Base-by-base conservation (phyloP, 2,888 invertebrate species). In the Agriopis aurantiaria region DNA sequence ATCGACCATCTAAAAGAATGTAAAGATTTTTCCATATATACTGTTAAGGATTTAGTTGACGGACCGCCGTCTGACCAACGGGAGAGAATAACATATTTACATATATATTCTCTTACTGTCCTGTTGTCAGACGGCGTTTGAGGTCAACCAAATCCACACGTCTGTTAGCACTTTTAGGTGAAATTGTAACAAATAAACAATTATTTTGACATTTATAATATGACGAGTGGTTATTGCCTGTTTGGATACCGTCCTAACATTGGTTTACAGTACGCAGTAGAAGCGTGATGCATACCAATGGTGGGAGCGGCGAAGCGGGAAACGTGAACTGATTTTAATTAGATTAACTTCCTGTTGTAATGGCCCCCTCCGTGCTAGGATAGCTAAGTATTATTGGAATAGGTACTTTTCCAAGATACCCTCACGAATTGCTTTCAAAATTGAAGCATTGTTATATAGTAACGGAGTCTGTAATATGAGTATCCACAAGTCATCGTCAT, bases 241-340 rank as follows among this genome's bases (percentile, higher is more conserved):
- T 61, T 48, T 55, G 41, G 60, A 56, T 62, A 33, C 55, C n/a
- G n/a, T 60, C 56, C 17, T 51, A 46, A 17, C 66, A 63, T 45
- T 41, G 49, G 60, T 52, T 51, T 41, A 48, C 11, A 49, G 57
- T 65, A 68, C n/a, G 23, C 10, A 49, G 59, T 52, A 52, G 62
- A 51, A 66, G 64, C 69, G 66, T 67, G 53, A 69, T 51, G 65
- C 52, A 69, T 71, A 57, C 64, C 49, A 65, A 68, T 64, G 52
- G 56, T 56, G 57, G 33, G 53, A 49, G 63, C 59, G 71, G 72
- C 72, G 23, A 63, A 71, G 64, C 70, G 56, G 43, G 64, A 79
- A 76, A 82, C 84, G 86, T 84, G 84, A 81, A 75, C 77, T 71
- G 85, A 69, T 83, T 85, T 80, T 84, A 86, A 88, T 86, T 81